Conservation (phyloP, 2,888 invertebrate genomes). For the Trichopoda pennipes region DNA sequence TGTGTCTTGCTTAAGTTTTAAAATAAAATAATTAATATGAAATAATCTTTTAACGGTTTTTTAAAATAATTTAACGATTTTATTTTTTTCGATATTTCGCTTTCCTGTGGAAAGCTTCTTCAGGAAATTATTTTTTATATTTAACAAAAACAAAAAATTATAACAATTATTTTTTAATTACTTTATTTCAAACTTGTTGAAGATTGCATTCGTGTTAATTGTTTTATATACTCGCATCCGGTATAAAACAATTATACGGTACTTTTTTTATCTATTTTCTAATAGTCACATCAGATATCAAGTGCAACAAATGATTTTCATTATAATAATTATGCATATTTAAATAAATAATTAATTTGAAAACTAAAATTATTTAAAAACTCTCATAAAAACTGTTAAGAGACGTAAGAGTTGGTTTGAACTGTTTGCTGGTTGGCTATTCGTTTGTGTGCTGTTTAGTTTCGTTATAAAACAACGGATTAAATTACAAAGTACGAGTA, state of each 20-base stretch:
- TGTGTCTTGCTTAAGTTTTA: too few species aligned
- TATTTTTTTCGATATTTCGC: too few species aligned
- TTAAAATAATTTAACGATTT: too few species aligned
- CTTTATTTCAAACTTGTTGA: too few species aligned
- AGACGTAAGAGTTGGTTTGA: conserved; percentile 37
- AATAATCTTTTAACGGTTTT: too few species aligned
- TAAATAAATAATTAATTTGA: conserved; percentile 35
- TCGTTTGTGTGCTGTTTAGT: conserved; percentile 28
- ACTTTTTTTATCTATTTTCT: conserved; percentile 18
- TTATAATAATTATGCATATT: conserved; percentile 41
- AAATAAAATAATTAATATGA: too few species aligned
- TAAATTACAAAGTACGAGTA: conserved; percentile 40
- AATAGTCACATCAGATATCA: conserved; percentile 45
- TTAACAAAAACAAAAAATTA: too few species aligned
- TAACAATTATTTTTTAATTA: too few species aligned
- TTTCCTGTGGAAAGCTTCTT: too few species aligned
- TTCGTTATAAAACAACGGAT: conserved; percentile 35
- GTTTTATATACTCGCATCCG: conserved; percentile 44
- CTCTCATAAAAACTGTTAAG: not conserved
- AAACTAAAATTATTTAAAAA: conserved; percentile 30
- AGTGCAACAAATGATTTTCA: conserved; percentile 40
- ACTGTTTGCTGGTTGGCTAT: conserved; percentile 23
- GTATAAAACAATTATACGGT: conserved; percentile 33
- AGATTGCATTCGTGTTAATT: not conserved
- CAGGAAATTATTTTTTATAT: too few species aligned